Evolutionary conservation across 2,888 invertebrate species (phyloP), one percentile per base, ranked within the genome.

Genomic region (Camponotus fellah): DNA sequence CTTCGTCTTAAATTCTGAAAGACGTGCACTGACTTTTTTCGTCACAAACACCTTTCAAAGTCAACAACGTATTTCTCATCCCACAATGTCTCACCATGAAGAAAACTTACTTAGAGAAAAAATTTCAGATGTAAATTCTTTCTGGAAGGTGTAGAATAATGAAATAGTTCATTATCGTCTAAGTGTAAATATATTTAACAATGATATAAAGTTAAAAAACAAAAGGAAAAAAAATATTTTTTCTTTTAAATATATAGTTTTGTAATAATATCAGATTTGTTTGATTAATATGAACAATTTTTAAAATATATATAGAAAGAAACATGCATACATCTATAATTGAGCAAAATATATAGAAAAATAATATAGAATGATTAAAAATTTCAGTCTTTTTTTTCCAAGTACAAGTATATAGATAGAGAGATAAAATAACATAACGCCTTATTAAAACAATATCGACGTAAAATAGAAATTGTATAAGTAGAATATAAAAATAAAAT

Each of bases 11-110:
- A 53, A 53, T 53, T 53, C n/a, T 53, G 53, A 53, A 8, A n/a
- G 53, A 53, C 53, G 53, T 8, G 53, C 53, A n/a, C 53, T 53
- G 53, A 53, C n/a, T 8, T 53, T n/a, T 53, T 53, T n/a, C 53
- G n/a, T n/a, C 53, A n/a, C 53, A 53, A 53, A 53, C 53, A 53
- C 53, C 53, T 53, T 49, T 49, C 49, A n/a, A 49, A 49, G 49
- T 49, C 8, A n/a, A 1, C 49, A 8, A 8, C n/a, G 6, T 49
- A 14, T 12, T 14, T 17, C 17, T 53, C 53, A n/a, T n/a, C n/a
- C 53, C 53, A n/a, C 53, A 49, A 49, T 49, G 6, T 49, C 17
- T 6, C n/a, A 53, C 8, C n/a, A 53, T 3, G n/a, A n/a, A 8
- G 53, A 53, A 53, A 53, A 53, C n/a, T 53, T 53, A 53, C 8